A percentile compares a stretch with the other conserved stretches of the same genome.
Conservation (phyloP, 1,140 invertebrate species). For the Drosophila serrata region DNA sequence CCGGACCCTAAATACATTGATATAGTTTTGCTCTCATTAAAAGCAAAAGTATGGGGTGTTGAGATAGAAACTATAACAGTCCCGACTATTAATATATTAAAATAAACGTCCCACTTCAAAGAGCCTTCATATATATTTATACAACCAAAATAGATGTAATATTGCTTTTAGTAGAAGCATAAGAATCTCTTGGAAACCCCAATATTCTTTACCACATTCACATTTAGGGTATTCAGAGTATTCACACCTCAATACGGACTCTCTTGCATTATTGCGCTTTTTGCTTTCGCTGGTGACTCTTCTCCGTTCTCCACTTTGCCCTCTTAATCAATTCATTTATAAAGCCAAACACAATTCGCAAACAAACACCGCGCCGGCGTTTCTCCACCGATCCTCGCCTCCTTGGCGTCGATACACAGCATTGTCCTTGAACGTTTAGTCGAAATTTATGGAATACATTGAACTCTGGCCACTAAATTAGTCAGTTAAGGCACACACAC, state of each 20-base stretch:
- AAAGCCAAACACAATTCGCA: constrained; percentile 58
- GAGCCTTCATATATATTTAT: too few relatives aligned
- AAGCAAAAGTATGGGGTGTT: too few relatives aligned
- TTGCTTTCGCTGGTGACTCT: constrained; percentile 19
- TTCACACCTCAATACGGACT: too few relatives aligned
- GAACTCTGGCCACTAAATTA: constrained; percentile 79
- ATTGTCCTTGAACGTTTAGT: constrained; percentile 81
- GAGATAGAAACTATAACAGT: not conserved
- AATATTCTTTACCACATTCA: not conserved
- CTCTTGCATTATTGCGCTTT: constrained; percentile 20
- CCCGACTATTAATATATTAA: not conserved
- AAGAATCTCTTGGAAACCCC: not conserved
- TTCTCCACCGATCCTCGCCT: constrained; percentile 1
- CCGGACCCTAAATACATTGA: too few relatives aligned
- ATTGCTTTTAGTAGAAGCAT: too few relatives aligned
- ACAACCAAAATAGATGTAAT: too few relatives aligned
- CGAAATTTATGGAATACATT: constrained; percentile 83
- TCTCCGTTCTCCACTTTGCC: not conserved
- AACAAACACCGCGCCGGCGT: constrained; percentile 27
- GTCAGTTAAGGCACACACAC: constrained; percentile 70
- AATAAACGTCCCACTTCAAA: too few relatives aligned
- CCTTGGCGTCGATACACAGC: constrained; percentile 40
- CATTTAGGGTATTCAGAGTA: not conserved
- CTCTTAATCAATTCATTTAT: constrained; percentile 55
- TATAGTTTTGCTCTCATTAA: too few relatives aligned